Percentiles rank a stretch among this genome's conserved stretches.
These are phyloP conservation scores for Misgurnus mizolepis DNA, from an alignment of 2,113 vertebrate genomes.

Conservation along the genomic window DNA sequence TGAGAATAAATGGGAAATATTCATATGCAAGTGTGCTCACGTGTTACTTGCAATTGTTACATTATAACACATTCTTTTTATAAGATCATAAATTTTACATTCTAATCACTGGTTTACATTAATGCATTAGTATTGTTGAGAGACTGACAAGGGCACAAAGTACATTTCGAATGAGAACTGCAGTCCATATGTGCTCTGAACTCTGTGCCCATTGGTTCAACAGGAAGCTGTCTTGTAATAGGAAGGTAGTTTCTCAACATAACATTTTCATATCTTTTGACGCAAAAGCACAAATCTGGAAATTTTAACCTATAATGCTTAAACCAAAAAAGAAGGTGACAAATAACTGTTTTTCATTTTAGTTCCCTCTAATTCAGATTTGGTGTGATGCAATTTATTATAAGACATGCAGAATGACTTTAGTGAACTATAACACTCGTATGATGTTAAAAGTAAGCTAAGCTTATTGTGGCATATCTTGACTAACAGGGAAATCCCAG, in stretches of 20 bases:
- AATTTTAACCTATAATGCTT: neutral
- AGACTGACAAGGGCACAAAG: neutral
- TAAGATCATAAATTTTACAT: neutral
- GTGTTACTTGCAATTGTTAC: too few relatives aligned
- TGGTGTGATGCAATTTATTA: constrained; percentile 6
- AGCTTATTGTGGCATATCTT: neutral
- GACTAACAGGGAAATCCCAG: constrained; percentile 9
- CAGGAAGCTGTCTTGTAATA: constrained; percentile 60
- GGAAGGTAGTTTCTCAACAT: constrained; percentile 70
- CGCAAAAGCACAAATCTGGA: neutral
- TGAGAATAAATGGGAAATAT: neutral
- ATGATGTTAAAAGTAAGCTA: constrained; percentile 3
- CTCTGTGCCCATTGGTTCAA: constrained; percentile 25
- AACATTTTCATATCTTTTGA: constrained; percentile 40
- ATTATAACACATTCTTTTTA: neutral
- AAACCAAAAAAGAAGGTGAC: constrained; percentile 20
- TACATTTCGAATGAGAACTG: neutral
- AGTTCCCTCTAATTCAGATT: neutral
- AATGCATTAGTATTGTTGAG: neutral
- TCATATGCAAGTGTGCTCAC: neutral
- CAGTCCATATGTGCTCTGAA: neutral
- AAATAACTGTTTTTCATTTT: constrained; percentile 8
- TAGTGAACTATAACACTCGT: neutral
- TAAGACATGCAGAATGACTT: neutral
- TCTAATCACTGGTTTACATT: neutral